Percentiles rank a stretch among this genome's conserved stretches.
Conservation (phyloP, 2,113 vertebrate species). For the Hucho hucho region DNA sequence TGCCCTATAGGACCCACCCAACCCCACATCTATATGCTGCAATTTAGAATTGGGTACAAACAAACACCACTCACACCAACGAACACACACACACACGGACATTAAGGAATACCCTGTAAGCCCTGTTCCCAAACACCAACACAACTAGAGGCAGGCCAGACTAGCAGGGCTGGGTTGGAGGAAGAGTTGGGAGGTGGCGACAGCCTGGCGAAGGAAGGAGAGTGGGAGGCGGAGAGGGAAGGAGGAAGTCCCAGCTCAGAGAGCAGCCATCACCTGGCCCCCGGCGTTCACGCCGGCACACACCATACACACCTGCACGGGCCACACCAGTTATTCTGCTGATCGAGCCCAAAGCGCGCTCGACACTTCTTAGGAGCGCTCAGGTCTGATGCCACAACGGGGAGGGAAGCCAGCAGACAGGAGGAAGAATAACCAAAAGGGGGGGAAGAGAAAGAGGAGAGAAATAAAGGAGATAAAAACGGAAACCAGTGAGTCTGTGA, state of each 20-base stretch:
- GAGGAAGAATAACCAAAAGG: constrained; percentile 56
- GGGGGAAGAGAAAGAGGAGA: constrained; percentile 72
- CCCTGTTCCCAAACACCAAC: neutral
- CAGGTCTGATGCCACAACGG: constrained; percentile 97
- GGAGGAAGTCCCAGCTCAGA: constrained; percentile 85
- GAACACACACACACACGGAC: neutral
- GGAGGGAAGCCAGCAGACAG: constrained; percentile 78
- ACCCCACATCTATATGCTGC: neutral
- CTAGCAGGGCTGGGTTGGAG: constrained; percentile 67
- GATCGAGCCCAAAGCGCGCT: constrained; percentile 99
- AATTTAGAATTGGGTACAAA: constrained; percentile 40
- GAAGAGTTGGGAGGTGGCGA: constrained; percentile 61
- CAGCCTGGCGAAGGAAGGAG: constrained; percentile 57
- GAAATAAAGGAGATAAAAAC: constrained; percentile 84
- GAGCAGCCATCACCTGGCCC: constrained; percentile 92
- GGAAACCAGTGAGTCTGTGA: constrained; percentile 89
- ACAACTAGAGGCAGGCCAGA: constrained; percentile 28
- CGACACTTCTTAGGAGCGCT: constrained; percentile 99
- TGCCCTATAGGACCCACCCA: constrained; percentile 9
- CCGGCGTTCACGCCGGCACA: constrained; percentile 87
- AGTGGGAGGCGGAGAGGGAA: constrained; percentile 46
- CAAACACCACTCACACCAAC: constrained; percentile 30
- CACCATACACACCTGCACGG: constrained; percentile 99
- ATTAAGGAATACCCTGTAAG: neutral
- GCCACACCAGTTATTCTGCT: constrained; percentile 99